Conservation (phyloP, 37 sponge, comb jelly and placozoan genomes). For the Theonella swinhoei region DNA sequence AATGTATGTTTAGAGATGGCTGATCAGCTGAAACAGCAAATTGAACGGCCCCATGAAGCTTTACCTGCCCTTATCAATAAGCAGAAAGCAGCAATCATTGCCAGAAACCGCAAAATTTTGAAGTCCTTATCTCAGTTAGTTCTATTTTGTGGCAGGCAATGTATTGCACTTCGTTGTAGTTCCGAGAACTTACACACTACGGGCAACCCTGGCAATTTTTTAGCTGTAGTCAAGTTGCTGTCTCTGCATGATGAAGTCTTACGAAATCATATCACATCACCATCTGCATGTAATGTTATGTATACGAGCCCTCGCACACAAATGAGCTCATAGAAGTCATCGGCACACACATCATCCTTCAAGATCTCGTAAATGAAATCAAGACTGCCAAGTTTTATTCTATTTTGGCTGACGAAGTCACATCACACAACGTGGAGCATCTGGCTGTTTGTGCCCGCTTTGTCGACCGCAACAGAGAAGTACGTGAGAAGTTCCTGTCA, state of each 20-base stretch:
- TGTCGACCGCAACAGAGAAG: slow-evolving; percentile 34
- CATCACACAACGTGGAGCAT: slow-evolving; percentile 48
- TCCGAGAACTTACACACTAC: slow-evolving; percentile 26
- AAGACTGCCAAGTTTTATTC: slow-evolving; percentile 9
- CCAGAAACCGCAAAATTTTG: slow-evolving; percentile 3
- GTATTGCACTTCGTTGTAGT: slow-evolving; percentile 64
- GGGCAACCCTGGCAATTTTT: slow-evolving; percentile 68
- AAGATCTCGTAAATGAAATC: slow-evolving; percentile 18
- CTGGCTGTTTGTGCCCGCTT: slow-evolving; percentile 44
- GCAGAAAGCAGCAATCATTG: slow-evolving; percentile 6
- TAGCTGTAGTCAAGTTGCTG: slow-evolving; percentile 43
- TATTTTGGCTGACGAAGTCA: slow-evolving; percentile 59
- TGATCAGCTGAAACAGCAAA: neutral
- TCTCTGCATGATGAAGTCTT: slow-evolving; percentile 38
- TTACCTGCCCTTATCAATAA: slow-evolving; percentile 13
- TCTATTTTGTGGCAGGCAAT: slow-evolving; percentile 64
- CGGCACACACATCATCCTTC: slow-evolving; percentile 48
- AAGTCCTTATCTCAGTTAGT: slow-evolving; percentile 26
- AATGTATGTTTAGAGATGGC: slow-evolving; percentile 4
- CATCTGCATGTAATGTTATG: slow-evolving; percentile 31
- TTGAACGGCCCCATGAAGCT: slow-evolving; percentile 9
- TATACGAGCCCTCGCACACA: slow-evolving; percentile 51
- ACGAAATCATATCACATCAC: slow-evolving; percentile 40
- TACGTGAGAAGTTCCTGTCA: slow-evolving; percentile 52
- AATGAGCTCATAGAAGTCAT: slow-evolving; percentile 59